Evolutionary conservation across 2,797 vertebrate species (phyloP).

Genomic region (Leptodactylus fallax): DNA sequence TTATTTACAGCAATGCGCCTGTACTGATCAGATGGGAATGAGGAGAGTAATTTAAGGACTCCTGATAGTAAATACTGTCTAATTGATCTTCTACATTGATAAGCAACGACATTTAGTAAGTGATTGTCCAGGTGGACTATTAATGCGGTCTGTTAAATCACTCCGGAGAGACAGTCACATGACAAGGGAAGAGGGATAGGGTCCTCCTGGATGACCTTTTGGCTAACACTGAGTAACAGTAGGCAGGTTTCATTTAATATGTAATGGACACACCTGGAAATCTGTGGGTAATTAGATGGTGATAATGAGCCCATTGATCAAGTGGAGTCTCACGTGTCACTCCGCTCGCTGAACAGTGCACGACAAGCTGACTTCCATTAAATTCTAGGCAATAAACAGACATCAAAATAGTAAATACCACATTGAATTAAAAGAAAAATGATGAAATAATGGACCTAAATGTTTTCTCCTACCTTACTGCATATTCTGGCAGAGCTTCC

Average conservation of each 20-base stretch:
- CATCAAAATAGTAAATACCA: background rate
- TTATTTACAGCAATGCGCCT: background rate
- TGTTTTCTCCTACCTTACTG: too few relatives aligned
- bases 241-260: conserved; percentile 75
- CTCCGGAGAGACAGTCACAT: conserved; percentile 67
- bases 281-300: conserved; percentile 87
- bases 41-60: conserved; percentile 8
- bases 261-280: conserved; percentile 86
- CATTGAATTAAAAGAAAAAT: too few relatives aligned
- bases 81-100: conserved; percentile 40
- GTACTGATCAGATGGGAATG: background rate
- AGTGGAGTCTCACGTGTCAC: conserved; percentile 80
- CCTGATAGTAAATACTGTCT: conserved; percentile 7
- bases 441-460: background rate
- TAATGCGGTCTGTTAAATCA: conserved; percentile 73
- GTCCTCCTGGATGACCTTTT: conserved; percentile 75
- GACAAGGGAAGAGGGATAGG: conserved; percentile 80
- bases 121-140: conserved; percentile 67
- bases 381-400: background rate
- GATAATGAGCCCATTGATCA: conserved; percentile 87
- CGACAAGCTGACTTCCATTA: background rate
- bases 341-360: conserved; percentile 13
- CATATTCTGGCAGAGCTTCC: too few relatives aligned
- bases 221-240: conserved; percentile 74
- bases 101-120: conserved; percentile 66